Evolutionary conservation across 2,113 vertebrate genomes (phyloP).

Genomic region (Cardinalis cardinalis): DNA sequence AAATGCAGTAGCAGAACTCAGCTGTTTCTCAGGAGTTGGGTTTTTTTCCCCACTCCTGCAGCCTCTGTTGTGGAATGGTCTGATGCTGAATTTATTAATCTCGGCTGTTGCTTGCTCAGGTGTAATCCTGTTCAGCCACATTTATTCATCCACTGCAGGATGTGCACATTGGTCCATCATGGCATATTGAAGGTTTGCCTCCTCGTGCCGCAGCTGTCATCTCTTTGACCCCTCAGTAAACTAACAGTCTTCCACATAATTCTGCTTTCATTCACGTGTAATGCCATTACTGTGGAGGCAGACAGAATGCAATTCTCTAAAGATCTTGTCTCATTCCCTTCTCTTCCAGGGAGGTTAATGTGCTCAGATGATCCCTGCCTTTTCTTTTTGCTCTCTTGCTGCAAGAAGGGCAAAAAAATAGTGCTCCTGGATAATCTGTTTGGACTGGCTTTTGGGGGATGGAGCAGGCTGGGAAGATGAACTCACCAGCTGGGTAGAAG

Average conservation of each 20-base stretch:
- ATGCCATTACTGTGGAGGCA: constrained; percentile 1
- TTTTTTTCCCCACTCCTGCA: not conserved
- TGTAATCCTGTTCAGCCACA: constrained; percentile 25
- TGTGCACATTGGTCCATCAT: constrained; percentile 38
- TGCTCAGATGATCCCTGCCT: constrained; percentile 11
- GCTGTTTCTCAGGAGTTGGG: not conserved
- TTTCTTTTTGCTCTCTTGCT: not conserved
- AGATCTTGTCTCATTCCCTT: constrained; percentile 31
- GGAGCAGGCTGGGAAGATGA: not conserved
- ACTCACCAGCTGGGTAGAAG: not conserved
- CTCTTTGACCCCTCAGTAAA: constrained; percentile 45
- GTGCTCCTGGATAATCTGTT: not conserved
- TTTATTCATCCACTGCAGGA: constrained; percentile 19
- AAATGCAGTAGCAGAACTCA: not conserved
- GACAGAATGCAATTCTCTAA: constrained; percentile 27
- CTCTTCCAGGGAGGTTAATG: constrained; percentile 42
- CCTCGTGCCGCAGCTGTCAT: constrained; percentile 9
- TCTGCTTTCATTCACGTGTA: constrained; percentile 45
- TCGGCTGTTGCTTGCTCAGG: constrained; percentile 5
- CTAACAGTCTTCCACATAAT: constrained; percentile 25
- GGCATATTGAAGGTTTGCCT: constrained; percentile 34
- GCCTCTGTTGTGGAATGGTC: not conserved
- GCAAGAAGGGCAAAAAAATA: not conserved
- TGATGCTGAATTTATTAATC: not conserved
- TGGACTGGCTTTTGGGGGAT: not conserved